These are phyloP conservation scores for Lasioglossum villosulum DNA, from an alignment of 2,888 invertebrate genomes.

Conservation along the genomic window DNA sequence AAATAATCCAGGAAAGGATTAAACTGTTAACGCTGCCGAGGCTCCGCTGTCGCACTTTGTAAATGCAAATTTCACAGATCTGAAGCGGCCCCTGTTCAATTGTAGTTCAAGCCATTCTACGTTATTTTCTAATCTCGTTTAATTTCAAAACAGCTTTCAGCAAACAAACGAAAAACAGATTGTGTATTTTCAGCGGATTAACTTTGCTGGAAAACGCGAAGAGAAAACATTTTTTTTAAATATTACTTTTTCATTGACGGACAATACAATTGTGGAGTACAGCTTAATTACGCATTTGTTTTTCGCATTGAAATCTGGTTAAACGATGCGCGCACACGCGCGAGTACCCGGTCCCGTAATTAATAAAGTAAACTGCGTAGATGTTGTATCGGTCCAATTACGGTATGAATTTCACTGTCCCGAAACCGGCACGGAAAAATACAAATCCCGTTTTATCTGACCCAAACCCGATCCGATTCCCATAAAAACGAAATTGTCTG, in stretches of 20 bases:
- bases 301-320: neutral
- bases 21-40: slow-evolving; percentile 56
- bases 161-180: neutral
- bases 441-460: neutral
- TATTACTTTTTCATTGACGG: neutral
- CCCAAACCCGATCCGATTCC: neutral
- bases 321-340: neutral
- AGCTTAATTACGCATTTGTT: neutral
- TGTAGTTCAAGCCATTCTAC: neutral
- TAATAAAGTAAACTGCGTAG: neutral
- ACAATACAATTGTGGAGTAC: neutral
- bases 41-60: neutral
- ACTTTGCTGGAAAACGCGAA: neutral
- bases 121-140: neutral
- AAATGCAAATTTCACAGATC: neutral
- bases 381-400: neutral
- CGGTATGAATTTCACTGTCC: neutral
- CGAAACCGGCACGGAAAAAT: neutral
- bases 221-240: neutral
- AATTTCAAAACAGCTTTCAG: neutral
- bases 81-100: neutral
- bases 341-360: neutral
- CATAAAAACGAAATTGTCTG: neutral
- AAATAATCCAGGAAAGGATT: slow-evolving; percentile 25
- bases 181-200: neutral